Conservation (phyloP, 2,888 invertebrate genomes). For the Diplolepis rosae region DNA sequence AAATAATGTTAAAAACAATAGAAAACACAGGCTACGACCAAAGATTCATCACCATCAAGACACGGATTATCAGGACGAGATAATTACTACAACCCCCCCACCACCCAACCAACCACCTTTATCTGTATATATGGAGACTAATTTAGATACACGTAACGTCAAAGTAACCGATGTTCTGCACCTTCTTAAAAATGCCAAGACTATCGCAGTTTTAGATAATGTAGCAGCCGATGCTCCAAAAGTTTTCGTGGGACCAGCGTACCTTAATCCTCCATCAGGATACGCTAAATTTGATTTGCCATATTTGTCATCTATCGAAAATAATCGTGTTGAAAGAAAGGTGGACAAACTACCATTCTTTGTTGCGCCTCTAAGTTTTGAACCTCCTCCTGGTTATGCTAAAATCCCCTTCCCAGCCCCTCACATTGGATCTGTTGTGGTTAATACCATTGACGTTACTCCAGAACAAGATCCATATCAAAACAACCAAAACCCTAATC, state of each 20-base stretch:
- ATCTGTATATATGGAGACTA: conserved; percentile 82
- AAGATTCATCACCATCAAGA: conserved; percentile 50
- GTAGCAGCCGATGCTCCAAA: conserved; percentile 82
- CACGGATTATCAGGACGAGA: conserved; percentile 44
- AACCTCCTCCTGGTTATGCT: conserved; percentile 88
- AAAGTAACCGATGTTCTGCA: conserved; percentile 83
- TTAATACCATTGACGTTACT: conserved; percentile 75
- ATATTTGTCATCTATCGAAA: conserved; percentile 84
- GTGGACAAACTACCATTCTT: conserved; percentile 87
- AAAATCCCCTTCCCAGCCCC: conserved; percentile 91
- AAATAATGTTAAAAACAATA: conserved; percentile 46
- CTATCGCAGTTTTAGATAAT: conserved; percentile 85
- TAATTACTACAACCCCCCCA: conserved; percentile 50
- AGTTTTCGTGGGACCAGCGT: conserved; percentile 88
- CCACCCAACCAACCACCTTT: conserved; percentile 88
- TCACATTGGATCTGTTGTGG: conserved; percentile 89
- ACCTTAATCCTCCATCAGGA: conserved; percentile 81
- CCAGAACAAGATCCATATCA: conserved; percentile 46
- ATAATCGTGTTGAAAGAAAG: conserved; percentile 81
- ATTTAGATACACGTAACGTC: conserved; percentile 71
- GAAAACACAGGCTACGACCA: conserved; percentile 51
- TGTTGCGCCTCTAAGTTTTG: conserved; percentile 89
- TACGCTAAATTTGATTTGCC: conserved; percentile 89
- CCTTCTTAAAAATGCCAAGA: conserved; percentile 81
- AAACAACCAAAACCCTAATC: conserved; percentile 54